These are phyloP conservation scores for Pseudocheirus occidentalis DNA, from an alignment of 2,797 vertebrate genomes.

Conservation along the genomic window DNA sequence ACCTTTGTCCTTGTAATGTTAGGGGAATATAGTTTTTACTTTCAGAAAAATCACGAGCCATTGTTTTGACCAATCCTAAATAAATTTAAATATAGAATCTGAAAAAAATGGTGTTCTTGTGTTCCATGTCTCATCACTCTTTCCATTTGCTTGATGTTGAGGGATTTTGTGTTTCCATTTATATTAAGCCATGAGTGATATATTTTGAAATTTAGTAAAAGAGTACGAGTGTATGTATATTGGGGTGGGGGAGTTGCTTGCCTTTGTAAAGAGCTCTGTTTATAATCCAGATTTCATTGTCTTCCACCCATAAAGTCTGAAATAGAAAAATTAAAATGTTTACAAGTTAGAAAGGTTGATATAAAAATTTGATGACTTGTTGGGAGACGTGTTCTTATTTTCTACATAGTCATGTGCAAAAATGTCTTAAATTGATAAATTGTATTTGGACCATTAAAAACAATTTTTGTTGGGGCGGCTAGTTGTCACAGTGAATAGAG, in stretches of 20 bases:
- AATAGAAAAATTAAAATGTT: slow-evolving; percentile 3
- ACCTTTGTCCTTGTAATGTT: slow-evolving; percentile 34
- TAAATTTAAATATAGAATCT: slow-evolving; percentile 32
- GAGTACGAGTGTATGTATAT: slow-evolving; percentile 12
- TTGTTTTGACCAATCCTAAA: slow-evolving; percentile 40
- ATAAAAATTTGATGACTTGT: slow-evolving; percentile 1
- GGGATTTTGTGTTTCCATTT: slow-evolving; percentile 13
- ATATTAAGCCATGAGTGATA: slow-evolving; percentile 12
- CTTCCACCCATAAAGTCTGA: slow-evolving; percentile 1
- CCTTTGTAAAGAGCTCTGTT: background rate
- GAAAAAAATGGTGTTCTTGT: slow-evolving; percentile 41
- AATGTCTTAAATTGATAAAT: background rate
- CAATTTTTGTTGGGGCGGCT: no score
- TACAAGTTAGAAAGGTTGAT: slow-evolving; percentile 17
- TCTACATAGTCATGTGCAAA: background rate
- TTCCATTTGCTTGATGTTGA: slow-evolving; percentile 19
- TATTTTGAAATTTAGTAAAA: slow-evolving; percentile 21
- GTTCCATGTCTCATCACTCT: background rate
- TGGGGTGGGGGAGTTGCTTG: background rate
- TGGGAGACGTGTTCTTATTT: slow-evolving; percentile 36
- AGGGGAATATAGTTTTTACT: slow-evolving; percentile 13
- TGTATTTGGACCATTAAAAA: background rate
- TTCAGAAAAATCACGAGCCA: slow-evolving; percentile 41
- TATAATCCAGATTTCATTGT: slow-evolving; percentile 22
- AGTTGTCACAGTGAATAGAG: no score